These are phyloP conservation scores for Glossophaga mutica DNA, from an alignment of 2,797 vertebrate species.

Conservation along the genomic window DNA sequence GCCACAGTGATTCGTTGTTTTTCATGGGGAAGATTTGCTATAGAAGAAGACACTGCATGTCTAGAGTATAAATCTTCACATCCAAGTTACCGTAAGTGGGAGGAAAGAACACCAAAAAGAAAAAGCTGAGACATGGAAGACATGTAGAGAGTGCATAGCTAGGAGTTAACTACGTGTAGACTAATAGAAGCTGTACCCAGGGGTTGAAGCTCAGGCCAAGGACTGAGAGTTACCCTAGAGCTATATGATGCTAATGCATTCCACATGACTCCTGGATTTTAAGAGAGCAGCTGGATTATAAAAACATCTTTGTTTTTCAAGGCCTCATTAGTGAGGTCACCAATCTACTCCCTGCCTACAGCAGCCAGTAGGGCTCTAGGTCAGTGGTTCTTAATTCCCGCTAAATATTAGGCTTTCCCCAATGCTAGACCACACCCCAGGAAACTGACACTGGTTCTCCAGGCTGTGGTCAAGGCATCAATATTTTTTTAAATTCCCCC, in stretches of 20 bases:
- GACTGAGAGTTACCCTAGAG: slow-evolving; percentile 10
- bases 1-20: neutral
- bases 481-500: neutral
- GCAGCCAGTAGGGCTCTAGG: neutral
- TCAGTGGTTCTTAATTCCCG: neutral
- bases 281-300: slow-evolving; percentile 25
- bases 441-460: neutral
- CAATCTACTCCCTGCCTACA: neutral
- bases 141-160: neutral
- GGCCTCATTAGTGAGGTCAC: neutral
- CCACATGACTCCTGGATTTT: slow-evolving; percentile 39
- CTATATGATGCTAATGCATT: neutral
- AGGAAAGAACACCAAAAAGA: neutral
- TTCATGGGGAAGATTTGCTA: neutral
- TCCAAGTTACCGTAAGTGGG: neutral
- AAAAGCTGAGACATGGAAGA: neutral
- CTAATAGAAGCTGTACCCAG: neutral
- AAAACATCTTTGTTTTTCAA: slow-evolving; percentile 48
- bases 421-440: neutral
- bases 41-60: neutral
- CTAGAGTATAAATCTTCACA: neutral
- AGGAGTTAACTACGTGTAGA: neutral
- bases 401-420: neutral
- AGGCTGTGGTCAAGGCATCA: neutral
- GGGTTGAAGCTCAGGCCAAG: neutral